These are phyloP conservation scores for Meandrina meandrites DNA, from an alignment of 92 coral and sea anemone genomes.

Conservation along the genomic window DNA sequence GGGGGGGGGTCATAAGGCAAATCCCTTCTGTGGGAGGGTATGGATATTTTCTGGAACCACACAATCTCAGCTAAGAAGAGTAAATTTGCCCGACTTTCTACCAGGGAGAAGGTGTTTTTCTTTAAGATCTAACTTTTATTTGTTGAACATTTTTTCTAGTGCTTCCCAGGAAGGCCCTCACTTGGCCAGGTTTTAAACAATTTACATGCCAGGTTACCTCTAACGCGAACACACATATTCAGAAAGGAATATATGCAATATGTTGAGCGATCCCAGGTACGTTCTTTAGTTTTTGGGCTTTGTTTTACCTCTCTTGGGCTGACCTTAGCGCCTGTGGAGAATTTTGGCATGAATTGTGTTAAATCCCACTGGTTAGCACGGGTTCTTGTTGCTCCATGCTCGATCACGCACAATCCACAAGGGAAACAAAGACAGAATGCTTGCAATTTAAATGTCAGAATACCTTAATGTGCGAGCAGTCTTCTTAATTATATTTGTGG, in stretches of 20 bases:
- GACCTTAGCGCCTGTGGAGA: too few relatives aligned
- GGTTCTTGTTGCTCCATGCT: background rate
- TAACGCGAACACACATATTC: conserved; percentile 30
- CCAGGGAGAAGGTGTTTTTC: background rate
- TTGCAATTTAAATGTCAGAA: too few relatives aligned
- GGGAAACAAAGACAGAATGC: background rate
- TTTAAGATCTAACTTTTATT: background rate
- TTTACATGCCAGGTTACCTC: conserved; percentile 46
- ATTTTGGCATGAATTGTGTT: too few relatives aligned
- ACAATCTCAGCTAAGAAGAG: too few relatives aligned
- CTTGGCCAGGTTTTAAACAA: conserved; percentile 50
- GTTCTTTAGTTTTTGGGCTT: background rate
- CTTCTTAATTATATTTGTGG: too few relatives aligned
- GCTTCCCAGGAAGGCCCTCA: conserved; percentile 84
- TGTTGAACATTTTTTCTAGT: conserved; percentile 45
- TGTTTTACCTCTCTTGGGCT: background rate
- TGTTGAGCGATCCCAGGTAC: conserved; percentile 23
- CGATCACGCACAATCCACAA: background rate
- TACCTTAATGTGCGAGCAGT: too few relatives aligned
- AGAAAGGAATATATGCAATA: conserved; percentile 22
- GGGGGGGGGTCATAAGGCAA: too few relatives aligned
- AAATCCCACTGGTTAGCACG: background rate
- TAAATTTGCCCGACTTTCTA: background rate
- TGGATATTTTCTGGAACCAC: too few relatives aligned
- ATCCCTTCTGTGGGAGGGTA: too few relatives aligned